A percentile compares a stretch with the other conserved stretches of the same genome.
These are phyloP conservation scores for Fistularia commersonii DNA, from an alignment of 2,797 vertebrate genomes.

Conservation along the genomic window DNA sequence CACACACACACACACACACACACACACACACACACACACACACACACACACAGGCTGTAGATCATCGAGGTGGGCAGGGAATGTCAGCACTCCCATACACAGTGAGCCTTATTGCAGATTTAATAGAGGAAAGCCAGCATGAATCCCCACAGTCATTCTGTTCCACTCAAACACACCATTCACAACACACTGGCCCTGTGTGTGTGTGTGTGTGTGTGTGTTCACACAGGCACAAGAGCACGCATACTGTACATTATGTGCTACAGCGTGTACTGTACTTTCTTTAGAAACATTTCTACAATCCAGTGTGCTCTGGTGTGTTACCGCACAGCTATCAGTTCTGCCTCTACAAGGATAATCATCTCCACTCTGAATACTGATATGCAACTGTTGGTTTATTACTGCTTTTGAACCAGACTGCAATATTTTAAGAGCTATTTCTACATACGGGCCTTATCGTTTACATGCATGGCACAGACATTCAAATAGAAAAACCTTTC, in stretches of 20 bases:
- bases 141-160: slow-evolving; percentile 76
- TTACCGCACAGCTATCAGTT: too few species aligned
- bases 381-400: too few species aligned
- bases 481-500: too few species aligned
- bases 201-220: too few species aligned
- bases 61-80: slow-evolving; percentile 68
- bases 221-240: slow-evolving; percentile 18
- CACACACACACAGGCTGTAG: slow-evolving; percentile 56
- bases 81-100: slow-evolving; percentile 73
- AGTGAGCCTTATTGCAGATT: slow-evolving; percentile 72
- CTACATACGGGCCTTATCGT: too few species aligned
- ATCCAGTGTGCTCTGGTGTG: slow-evolving; percentile 20
- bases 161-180: slow-evolving; percentile 71
- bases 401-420: too few species aligned
- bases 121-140: slow-evolving; percentile 76
- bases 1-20: slow-evolving; percentile 15
- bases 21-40: slow-evolving; percentile 21
- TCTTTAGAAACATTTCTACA: slow-evolving; percentile 18
- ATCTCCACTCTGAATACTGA: too few species aligned
- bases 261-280: slow-evolving; percentile 5
- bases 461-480: too few species aligned
- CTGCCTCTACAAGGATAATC: too few species aligned
- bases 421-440: too few species aligned
- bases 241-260: slow-evolving; percentile 39
- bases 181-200: slow-evolving; percentile 50